Conservation (phyloP, 2,797 vertebrate species). For the Tympanoctomys barrerae region DNA sequence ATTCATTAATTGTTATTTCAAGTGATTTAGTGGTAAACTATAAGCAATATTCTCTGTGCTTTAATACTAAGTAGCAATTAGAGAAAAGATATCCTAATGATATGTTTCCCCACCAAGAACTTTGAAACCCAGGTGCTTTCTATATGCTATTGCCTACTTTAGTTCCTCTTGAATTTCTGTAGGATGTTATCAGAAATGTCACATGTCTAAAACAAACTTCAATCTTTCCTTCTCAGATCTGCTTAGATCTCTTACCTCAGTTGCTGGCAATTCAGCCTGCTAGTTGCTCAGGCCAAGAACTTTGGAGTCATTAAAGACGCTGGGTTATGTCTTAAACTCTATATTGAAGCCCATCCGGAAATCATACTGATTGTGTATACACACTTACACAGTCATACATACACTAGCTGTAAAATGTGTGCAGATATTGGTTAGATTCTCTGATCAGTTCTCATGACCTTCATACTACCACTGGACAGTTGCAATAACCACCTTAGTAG, state of each 20-base stretch:
- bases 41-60: neutral
- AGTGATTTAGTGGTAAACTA: conserved; percentile 45
- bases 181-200: neutral
- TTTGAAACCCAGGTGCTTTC: neutral
- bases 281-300: neutral
- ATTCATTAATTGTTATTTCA: conserved; percentile 38
- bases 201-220: neutral
- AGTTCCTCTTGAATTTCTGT: neutral
- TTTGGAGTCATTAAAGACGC: neutral
- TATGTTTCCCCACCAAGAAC: neutral
- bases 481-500: neutral
- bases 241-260: neutral
- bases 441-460: neutral
- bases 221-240: neutral
- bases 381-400: fast-evolving
- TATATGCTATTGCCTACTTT: neutral
- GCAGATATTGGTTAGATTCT: neutral
- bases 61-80: neutral
- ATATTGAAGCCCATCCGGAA: neutral
- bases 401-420: neutral
- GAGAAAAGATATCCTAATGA: neutral
- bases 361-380: neutral
- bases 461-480: neutral
- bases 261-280: neutral
- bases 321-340: neutral